Evolutionary conservation across 2,888 invertebrate genomes (phyloP), one percentile per base, ranked within the genome.

Genomic region (Acronicta alni): DNA sequence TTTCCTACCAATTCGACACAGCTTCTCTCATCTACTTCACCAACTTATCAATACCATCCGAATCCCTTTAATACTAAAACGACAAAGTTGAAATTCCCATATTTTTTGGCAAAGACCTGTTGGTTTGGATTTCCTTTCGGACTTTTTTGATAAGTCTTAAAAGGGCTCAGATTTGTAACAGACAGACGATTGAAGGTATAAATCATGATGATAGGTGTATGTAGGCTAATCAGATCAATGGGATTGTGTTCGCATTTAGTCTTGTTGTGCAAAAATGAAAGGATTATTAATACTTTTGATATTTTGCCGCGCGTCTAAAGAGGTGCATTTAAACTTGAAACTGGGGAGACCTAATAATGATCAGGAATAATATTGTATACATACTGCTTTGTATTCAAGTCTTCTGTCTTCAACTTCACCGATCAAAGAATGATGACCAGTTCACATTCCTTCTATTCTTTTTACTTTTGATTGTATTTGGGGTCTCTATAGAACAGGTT

Each of bases 1-100:
- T 91, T 91, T 90, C 88, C 84, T 91, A 87, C 88, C 82, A 74
- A 89, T 92, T 90, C 84, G 90, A 82, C 77, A 78, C 85, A 88
- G 84, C 84, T 84, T 86, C 88, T 90, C 89, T 85, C 87, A 88
- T 85, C 86, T 86, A 73, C 81, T 68, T 69, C 70, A 83, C 85
- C 73, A 82, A 75, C 53, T 69, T 79, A 65, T 62, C 37, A 41
- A 32, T 37, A 72, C 51, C 62, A 59, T 39, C 14, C 7, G n/a
- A 35, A 43, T 32, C 18, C 37, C 62, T 67, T 77, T 76, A 77
- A 75, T 15, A 0, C 2, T n/a, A 38, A 37, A 0, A 17, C 0
- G 0, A 44, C 83, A 87, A 75, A 72, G 81, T 76, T 64, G 38
- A 77, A 73, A 77, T 53, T 83, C 44, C 54, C 41, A 54, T 63